Conservation (phyloP, 2,888 invertebrate species). For the Argyresthia albistria region DNA sequence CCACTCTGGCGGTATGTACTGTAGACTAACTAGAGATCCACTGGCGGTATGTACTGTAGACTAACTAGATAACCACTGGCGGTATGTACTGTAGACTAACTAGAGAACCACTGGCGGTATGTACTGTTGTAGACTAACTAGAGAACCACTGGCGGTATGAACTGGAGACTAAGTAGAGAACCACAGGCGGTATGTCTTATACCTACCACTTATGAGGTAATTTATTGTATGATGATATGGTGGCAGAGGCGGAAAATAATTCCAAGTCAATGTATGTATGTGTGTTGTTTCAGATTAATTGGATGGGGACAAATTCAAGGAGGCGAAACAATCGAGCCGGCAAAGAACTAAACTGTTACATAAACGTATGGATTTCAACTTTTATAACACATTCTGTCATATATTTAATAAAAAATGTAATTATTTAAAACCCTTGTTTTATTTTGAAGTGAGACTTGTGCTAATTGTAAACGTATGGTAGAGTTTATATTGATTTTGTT, state of each 20-base stretch:
- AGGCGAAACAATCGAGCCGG: constrained; percentile 95
- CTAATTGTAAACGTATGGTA: neutral
- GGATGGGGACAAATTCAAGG: constrained; percentile 99
- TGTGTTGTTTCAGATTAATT: constrained; percentile 81
- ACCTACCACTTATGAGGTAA: too few relatives aligned
- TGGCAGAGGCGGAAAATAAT: too few relatives aligned
- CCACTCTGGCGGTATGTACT: too few relatives aligned
- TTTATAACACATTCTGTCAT: constrained; percentile 40
- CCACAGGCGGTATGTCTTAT: too few relatives aligned
- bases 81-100: constrained; percentile 80
- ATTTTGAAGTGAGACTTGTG: neutral
- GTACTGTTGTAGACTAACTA: too few relatives aligned
- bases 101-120: too few relatives aligned
- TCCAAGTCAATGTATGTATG: too few relatives aligned
- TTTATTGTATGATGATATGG: too few relatives aligned
- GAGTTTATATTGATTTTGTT: neutral
- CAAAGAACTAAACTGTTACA: constrained; percentile 54
- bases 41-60: constrained; percentile 90
- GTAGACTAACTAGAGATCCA: too few relatives aligned
- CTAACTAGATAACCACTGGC: constrained; percentile 99
- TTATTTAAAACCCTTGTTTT: neutral
- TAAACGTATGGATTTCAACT: constrained; percentile 24
- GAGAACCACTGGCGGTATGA: too few relatives aligned
- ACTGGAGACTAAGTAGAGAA: too few relatives aligned
- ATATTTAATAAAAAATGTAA: constrained; percentile 32